Percentiles rank a stretch among this genome's conserved stretches.
Evolutionary conservation across 1,140 invertebrate species (phyloP).

Genomic region (Aphis craccivora): DNA sequence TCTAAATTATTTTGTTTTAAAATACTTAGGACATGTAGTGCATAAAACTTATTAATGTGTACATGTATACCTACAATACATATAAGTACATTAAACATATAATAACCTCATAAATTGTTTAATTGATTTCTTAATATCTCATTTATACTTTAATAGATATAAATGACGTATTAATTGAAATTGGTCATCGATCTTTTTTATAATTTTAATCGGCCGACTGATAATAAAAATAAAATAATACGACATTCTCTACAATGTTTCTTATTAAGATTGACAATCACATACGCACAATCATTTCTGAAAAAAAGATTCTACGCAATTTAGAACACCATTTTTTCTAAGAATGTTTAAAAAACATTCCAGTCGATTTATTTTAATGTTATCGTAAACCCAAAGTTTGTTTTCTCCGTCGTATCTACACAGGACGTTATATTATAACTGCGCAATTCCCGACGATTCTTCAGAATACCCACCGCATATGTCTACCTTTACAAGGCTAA

Average conservation of each 20-base stretch:
- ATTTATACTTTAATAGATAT: slow-evolving; percentile 51
- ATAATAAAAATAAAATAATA: not conserved
- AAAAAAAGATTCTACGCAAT: not conserved
- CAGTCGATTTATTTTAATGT: not conserved
- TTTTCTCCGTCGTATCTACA: slow-evolving; percentile 7
- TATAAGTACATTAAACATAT: not conserved
- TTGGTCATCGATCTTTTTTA: not conserved
- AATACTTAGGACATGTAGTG: not conserved
- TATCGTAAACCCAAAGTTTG: not conserved
- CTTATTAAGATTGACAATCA: slow-evolving; percentile 33
- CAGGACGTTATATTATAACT: slow-evolving; percentile 17
- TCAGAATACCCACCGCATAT: not conserved
- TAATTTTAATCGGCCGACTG: not conserved
- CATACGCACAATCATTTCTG: not conserved
- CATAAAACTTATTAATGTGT: not conserved
- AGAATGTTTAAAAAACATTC: slow-evolving; percentile 1
- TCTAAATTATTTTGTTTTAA: not conserved
- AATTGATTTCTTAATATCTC: slow-evolving; percentile 6
- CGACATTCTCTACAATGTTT: not conserved
- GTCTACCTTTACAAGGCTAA: not conserved
- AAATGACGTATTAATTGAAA: slow-evolving; percentile 43
- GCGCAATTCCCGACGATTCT: not conserved
- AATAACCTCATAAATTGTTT: not conserved
- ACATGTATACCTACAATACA: not conserved
- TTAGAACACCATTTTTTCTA: not conserved